A percentile compares a stretch with the other conserved stretches of the same genome.
These are phyloP conservation scores for Cerastis leucographa DNA, from an alignment of 2,888 invertebrate species.

Conservation along the genomic window DNA sequence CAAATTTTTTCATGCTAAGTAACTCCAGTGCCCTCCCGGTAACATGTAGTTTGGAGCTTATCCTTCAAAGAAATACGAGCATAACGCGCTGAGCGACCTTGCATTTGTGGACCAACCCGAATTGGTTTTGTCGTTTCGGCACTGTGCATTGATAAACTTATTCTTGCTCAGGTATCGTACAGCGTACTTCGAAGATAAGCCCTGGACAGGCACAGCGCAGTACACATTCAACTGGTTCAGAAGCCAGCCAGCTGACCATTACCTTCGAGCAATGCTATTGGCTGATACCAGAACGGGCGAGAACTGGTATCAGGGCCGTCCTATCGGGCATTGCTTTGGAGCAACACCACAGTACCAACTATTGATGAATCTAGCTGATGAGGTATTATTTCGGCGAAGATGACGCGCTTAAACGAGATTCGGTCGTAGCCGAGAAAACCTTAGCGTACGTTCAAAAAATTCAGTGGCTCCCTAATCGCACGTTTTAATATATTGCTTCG, in stretches of 20 bases:
- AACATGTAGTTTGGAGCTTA: background rate
- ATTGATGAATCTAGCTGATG: slow-evolving; percentile 89
- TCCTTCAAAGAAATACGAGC: background rate
- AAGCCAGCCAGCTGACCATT: slow-evolving; percentile 96
- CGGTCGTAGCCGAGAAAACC: too few relatives aligned
- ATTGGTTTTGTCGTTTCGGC: background rate
- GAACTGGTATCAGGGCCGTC: background rate
- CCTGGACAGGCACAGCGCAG: slow-evolving; percentile 95
- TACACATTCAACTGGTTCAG: slow-evolving; percentile 97
- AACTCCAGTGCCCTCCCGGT: background rate
- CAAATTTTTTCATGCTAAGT: background rate
- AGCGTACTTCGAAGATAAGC: slow-evolving; percentile 96
- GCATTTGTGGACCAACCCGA: background rate
- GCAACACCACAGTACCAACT: slow-evolving; percentile 79
- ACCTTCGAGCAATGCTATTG: slow-evolving; percentile 95
- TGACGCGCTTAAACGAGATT: background rate
- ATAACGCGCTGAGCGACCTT: background rate
- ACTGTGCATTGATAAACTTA: background rate
- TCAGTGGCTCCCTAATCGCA: too few relatives aligned
- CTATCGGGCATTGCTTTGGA: slow-evolving; percentile 88
- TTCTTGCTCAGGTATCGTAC: slow-evolving; percentile 90
- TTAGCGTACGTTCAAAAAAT: too few relatives aligned
- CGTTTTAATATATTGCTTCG: too few relatives aligned
- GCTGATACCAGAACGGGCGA: slow-evolving; percentile 84
- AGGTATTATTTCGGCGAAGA: slow-evolving; percentile 79